Base-by-base conservation (phyloP, 2,888 invertebrate species). In the Ernsta delagoae region DNA sequence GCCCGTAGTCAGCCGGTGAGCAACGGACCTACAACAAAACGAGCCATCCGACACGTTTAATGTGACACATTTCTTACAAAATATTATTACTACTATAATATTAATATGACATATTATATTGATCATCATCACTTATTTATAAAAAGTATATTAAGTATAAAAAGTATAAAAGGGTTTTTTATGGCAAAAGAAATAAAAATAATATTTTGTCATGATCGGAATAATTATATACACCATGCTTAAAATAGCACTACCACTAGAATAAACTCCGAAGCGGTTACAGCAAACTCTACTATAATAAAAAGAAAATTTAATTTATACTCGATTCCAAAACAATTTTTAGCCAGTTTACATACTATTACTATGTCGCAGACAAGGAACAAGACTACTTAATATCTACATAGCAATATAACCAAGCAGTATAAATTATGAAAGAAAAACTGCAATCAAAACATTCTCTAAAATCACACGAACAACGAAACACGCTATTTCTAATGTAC, bases 1-100 rank as follows among this genome's bases (percentile, higher is more conserved):
- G 59, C 98, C 98, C 79, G 95, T 96, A 65, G 98, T 98, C 77
- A 98, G 94, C 78, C 97, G 96, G 79, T 96, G 96, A 65, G 98
- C 98, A 73, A 98, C 98, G 39, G 98, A 96, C 87, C 97, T 97
- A 88, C 41, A 94, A 94, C 82, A 86, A 89, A 59, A 70, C 71
- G 48, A 59, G 67, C 45, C 16, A 59, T 45, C 70, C 54, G 7
- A 57, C 56, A 45, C 24, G 41, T 54, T 24, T 1, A 34, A n/a
- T 24, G 12, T 50, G 12, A 12, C 50, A 16, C 16, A 50, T 7
- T 50, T 16, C 6, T 16, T 7, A 50, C 24, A 53, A 24, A 8
- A 53, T 6, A 16, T 8, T 4, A 41, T 31, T 5, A 11, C 6
- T 7, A 41, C 41, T 59, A 59, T 16, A 16, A 16, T 36, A 36